These are phyloP conservation scores for Erethizon dorsatum DNA, from an alignment of 2,797 vertebrate species.

Conservation along the genomic window DNA sequence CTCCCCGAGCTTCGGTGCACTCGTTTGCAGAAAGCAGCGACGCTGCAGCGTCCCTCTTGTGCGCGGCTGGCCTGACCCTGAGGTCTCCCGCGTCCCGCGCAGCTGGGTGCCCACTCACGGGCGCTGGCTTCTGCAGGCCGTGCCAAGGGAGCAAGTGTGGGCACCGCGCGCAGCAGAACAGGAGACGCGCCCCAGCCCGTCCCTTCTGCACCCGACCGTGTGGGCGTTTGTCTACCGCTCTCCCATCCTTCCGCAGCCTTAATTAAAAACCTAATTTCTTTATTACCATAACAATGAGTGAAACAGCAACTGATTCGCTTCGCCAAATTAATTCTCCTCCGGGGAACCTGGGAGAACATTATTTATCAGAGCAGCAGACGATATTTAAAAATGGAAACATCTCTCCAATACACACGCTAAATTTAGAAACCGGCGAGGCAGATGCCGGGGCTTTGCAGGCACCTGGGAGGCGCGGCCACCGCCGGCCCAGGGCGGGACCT, in stretches of 20 bases:
- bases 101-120: neutral
- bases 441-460: neutral
- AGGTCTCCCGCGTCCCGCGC: neutral
- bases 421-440: neutral
- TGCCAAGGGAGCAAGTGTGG: neutral
- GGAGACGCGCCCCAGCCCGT: neutral
- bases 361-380: constrained; percentile 70
- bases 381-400: constrained; percentile 67
- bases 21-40: neutral
- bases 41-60: neutral
- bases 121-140: neutral
- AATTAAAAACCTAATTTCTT: constrained; percentile 81
- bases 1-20: neutral
- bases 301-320: constrained; percentile 79
- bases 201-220: neutral
- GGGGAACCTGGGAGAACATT: constrained; percentile 71
- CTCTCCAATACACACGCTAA: neutral
- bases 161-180: neutral
- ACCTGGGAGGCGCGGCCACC: neutral
- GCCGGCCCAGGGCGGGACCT: neutral
- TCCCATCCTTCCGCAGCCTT: constrained; percentile 54
- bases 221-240: neutral
- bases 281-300: constrained; percentile 79
- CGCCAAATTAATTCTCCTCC: constrained; percentile 79
- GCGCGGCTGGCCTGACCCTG: neutral